phyloP scores from a whole-genome alignment of 2,797 vertebrate species.

The Sebastolobus alascanus region DNA sequence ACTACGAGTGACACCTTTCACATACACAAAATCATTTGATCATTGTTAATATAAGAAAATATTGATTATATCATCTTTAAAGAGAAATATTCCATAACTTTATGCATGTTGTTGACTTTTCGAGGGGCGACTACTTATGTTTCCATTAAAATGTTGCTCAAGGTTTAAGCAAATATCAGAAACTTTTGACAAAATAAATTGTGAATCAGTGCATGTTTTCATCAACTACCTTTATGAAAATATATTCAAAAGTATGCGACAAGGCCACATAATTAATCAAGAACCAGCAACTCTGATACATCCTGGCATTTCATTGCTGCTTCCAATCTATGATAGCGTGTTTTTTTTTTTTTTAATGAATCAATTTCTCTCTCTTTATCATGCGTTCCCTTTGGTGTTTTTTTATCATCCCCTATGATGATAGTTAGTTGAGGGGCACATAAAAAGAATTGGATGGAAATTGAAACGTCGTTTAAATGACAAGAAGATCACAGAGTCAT shows the following conservation, averaged over 20 bases:
- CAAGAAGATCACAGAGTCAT: slow-evolving; percentile 35
- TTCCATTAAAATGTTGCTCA: background rate
- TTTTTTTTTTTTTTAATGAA: slow-evolving; percentile 24
- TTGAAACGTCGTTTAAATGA: slow-evolving; percentile 34
- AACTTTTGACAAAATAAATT: background rate
- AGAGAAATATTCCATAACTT: background rate
- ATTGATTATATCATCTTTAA: background rate
- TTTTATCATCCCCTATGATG: slow-evolving; percentile 25
- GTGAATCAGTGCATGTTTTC: background rate
- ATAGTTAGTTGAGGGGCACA: slow-evolving; percentile 14
- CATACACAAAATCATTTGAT: accelerated
- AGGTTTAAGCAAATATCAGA: background rate
- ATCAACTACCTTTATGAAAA: slow-evolving; percentile 11
- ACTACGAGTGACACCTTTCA: background rate
- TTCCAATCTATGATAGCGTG: slow-evolving; percentile 14
- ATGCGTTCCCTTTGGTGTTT: slow-evolving; percentile 7
- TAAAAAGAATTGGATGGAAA: slow-evolving; percentile 35
- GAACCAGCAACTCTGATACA: slow-evolving; percentile 11
- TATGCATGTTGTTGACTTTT: background rate
- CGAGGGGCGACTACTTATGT: background rate
- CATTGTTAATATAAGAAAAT: background rate
- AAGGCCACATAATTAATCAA: slow-evolving; percentile 19
- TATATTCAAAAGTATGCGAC: slow-evolving; percentile 18
- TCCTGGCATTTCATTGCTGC: slow-evolving; percentile 2
- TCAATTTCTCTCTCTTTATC: slow-evolving; percentile 17